These are phyloP conservation scores for Mionectes olivaceus DNA, from an alignment of 2,797 vertebrate genomes.

Conservation along the genomic window DNA sequence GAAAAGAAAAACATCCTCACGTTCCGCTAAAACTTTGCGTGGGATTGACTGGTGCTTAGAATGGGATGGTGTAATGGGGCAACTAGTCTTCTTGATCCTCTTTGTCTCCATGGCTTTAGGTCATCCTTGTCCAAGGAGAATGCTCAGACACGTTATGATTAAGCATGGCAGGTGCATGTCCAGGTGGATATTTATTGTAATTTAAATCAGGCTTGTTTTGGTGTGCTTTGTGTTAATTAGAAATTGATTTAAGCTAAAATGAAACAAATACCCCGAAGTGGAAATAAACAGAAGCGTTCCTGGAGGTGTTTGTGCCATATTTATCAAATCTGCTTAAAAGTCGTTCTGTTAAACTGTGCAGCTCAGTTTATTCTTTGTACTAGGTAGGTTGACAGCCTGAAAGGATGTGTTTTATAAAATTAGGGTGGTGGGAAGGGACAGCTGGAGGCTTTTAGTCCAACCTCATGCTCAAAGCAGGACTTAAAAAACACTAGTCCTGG, in stretches of 20 bases:
- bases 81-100: rapidly evolving
- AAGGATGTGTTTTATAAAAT: background rate
- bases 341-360: background rate
- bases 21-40: background rate
- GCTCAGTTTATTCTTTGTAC: background rate
- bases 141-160: background rate
- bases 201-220: background rate
- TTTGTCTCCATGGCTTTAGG: background rate
- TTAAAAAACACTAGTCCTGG: background rate
- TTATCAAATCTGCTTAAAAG: background rate
- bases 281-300: background rate
- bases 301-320: background rate
- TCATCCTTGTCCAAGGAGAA: background rate
- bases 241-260: background rate
- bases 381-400: background rate
- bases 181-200: background rate
- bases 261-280: background rate
- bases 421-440: background rate
- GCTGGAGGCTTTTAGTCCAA: background rate
- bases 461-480: background rate
- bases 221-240: background rate
- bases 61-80: background rate
- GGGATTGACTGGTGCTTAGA: background rate
- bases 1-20: background rate
- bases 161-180: background rate